These are phyloP conservation scores for Cyphomyrus plagiostoma DNA, from an alignment of 2,113 vertebrate species.

Conservation along the genomic window DNA sequence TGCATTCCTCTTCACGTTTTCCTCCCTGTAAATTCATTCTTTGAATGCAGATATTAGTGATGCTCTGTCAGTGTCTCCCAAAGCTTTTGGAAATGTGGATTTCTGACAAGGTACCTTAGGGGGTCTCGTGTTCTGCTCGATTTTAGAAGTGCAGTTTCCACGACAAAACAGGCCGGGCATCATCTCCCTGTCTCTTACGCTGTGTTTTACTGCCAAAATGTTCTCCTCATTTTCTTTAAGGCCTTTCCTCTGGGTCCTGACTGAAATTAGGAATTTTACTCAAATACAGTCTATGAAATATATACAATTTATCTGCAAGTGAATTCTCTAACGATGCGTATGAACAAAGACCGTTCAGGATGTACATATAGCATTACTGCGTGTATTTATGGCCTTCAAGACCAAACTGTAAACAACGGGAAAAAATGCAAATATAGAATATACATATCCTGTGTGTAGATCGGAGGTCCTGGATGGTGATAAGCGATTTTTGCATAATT, in stretches of 20 bases:
- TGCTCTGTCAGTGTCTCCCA: neutral
- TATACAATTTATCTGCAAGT: neutral
- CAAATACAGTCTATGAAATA: neutral
- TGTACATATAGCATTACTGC: neutral
- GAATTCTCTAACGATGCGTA: neutral
- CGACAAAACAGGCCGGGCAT: neutral
- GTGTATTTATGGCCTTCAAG: neutral
- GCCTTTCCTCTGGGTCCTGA: neutral
- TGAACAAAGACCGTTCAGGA: neutral
- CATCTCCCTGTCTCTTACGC: neutral
- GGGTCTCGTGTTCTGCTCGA: neutral
- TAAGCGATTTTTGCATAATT: neutral
- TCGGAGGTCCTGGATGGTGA: neutral
- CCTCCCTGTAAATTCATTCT: neutral
- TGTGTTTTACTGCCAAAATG: constrained; percentile 14
- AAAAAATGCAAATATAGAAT: neutral
- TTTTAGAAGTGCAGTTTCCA: constrained; percentile 19
- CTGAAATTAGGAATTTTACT: neutral
- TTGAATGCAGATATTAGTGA: constrained; percentile 13
- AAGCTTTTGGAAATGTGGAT: constrained; percentile 14
- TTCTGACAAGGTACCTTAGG: neutral
- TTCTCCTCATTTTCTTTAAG: neutral
- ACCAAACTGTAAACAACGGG: neutral
- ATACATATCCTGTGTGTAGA: neutral
- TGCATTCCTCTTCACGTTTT: neutral